Base-by-base conservation (phyloP, 2,888 invertebrate species). In the Drosophila barbarae region DNA sequence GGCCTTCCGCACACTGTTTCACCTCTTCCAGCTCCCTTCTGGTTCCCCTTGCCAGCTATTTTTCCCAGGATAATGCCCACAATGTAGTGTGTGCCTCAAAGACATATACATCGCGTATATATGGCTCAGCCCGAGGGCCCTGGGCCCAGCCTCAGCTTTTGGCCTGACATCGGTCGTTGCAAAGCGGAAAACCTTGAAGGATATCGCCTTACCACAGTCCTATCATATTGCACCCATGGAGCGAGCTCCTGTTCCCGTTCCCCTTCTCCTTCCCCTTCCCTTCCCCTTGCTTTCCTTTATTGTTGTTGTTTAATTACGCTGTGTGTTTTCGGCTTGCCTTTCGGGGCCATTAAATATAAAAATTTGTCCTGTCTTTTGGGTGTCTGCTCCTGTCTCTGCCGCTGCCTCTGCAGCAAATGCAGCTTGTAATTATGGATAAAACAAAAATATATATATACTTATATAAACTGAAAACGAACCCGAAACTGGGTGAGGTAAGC, bases 181-280 rank as follows among this genome's bases (percentile, higher is more conserved):
- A 71, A 65, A 64, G 86, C 82, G 82, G 76, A 85, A 84, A 84
- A 72, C 84, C 86, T 81, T 82, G 84, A 82, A 85, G 79, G 65
- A 57, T 82, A 82, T 82, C 86, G 63, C 28, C 69, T 82, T 85
- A 71, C 82, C 56, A 61, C 56, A 67, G 68, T 60, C 65, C 71
- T 85, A 80, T 85, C 75, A 44, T 72, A 60, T 85, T 67, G 81
- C 81, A 77, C 71, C 71, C 85, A 83, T 80, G 76, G 67, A 69
- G 68, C 68, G 61, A 69, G 76, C 69, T 70, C 63, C 70, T 68
- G 53, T 52, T 58, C 28, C 53, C 12, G 15, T 13, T 23, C 34
- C 35, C 21, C 18, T 5, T 26, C 26, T 2, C 18, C n/a, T 9
- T n/a, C 9, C 26, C 26, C 15, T 28, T 2, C 1, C 5, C n/a